Evolutionary conservation across 2,888 invertebrate species (phyloP).

Genomic region (Drosophila paucipuncta): DNA sequence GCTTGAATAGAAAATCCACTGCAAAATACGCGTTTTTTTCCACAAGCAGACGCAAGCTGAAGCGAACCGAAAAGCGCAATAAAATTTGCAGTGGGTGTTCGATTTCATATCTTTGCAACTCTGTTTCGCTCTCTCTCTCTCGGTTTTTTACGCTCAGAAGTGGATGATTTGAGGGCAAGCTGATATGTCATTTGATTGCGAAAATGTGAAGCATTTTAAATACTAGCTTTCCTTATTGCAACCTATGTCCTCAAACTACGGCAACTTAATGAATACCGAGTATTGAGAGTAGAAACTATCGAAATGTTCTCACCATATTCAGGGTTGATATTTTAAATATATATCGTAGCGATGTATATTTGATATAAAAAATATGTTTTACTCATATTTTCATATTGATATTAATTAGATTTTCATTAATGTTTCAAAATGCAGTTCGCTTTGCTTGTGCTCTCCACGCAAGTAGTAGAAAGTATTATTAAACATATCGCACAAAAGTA

Average conservation of each 20-base stretch:
- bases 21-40: conserved; percentile 38
- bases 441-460: neutral
- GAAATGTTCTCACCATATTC: neutral
- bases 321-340: neutral
- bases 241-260: neutral
- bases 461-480: neutral
- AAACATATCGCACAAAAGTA: neutral
- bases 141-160: neutral
- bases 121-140: conserved; percentile 12
- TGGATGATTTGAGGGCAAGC: neutral
- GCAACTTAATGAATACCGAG: neutral
- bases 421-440: neutral
- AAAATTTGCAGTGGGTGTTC: conserved; percentile 28
- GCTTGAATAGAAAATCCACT: conserved; percentile 14
- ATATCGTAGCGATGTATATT: neutral
- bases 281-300: neutral
- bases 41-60: conserved; percentile 54
- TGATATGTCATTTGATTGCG: neutral
- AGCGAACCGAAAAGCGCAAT: conserved; percentile 58
- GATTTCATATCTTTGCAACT: conserved; percentile 27
- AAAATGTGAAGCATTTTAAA: neutral
- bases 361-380: neutral
- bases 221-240: no score
- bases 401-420: neutral
- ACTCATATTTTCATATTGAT: no score